Conservation (phyloP, 2,113 vertebrate species). For the Lampris incognitus region DNA sequence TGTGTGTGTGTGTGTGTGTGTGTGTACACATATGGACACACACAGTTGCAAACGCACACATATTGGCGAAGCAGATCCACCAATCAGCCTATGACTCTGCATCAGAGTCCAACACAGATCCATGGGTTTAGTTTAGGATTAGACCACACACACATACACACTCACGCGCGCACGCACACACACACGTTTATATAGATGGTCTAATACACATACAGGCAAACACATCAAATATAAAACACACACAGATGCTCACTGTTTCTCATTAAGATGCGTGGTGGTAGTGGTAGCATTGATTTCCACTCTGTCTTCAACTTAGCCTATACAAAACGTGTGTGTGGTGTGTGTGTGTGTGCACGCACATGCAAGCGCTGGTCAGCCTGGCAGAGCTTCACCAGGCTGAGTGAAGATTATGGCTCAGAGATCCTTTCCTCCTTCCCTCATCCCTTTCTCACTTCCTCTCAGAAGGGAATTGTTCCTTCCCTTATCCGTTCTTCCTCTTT, state of each 20-base stretch:
- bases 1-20: no score
- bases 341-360: slow-evolving; percentile 34
- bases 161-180: slow-evolving; percentile 47
- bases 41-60: not conserved
- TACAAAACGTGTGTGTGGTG: slow-evolving; percentile 44
- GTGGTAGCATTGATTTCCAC: slow-evolving; percentile 75
- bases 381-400: slow-evolving; percentile 76
- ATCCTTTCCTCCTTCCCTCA: slow-evolving; percentile 65
- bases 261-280: slow-evolving; percentile 75
- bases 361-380: slow-evolving; percentile 67
- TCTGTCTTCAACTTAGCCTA: slow-evolving; percentile 73
- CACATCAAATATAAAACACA: not conserved
- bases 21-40: not conserved
- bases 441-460: not conserved
- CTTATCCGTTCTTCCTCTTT: slow-evolving; percentile 17
- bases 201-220: not conserved
- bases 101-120: slow-evolving; percentile 70
- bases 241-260: slow-evolving; percentile 45
- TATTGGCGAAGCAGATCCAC: slow-evolving; percentile 42
- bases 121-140: slow-evolving; percentile 71
- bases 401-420: slow-evolving; percentile 78
- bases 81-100: slow-evolving; percentile 67
- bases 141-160: slow-evolving; percentile 56
- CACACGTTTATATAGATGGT: not conserved
- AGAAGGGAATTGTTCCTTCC: slow-evolving; percentile 18